Evolutionary conservation across 2,888 invertebrate species (phyloP), one percentile per base, ranked within the genome.

Genomic region (Raillietiella orientalis): DNA sequence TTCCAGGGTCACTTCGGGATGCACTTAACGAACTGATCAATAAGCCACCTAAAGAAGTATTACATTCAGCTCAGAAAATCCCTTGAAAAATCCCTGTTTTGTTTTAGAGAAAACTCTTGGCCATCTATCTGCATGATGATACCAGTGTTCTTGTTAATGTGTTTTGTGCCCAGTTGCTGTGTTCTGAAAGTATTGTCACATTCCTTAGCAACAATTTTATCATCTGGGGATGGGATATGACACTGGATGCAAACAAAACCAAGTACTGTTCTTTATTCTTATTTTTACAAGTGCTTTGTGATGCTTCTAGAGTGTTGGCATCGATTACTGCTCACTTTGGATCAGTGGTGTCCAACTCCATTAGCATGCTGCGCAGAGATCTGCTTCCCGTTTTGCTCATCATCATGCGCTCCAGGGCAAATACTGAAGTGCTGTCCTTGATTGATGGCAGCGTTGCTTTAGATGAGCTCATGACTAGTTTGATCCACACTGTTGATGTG

Each of bases 221-320:
- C 23, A 59, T 82, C 3, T 93, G 84, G 62, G 87, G 87, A 30
- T 96, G 93, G 93, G 93, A 93, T 48, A 58, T 90, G 35, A 82
- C 90, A 6, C 62, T 65, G 36, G 67, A 72, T 33, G 61, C 66
- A 35, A 90, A 90, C 46, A 65, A 67, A 44, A 59, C 59, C 19
- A 17, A 17, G 19, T 17, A 6, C n/a, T 6, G 6, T n/a, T 17
- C n/a, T n/a, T n/a, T n/a, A n/a, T n/a, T n/a, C n/a, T n/a, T n/a
- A n/a, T n/a, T n/a, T n/a, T n/a, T n/a, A n/a, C n/a, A n/a, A n/a
- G n/a, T n/a, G n/a, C n/a, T n/a, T n/a, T n/a, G n/a, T n/a, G n/a
- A n/a, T n/a, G n/a, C n/a, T n/a, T n/a, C n/a, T n/a, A n/a, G n/a
- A n/a, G n/a, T n/a, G n/a, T n/a, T n/a, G n/a, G n/a, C n/a, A n/a